A percentile compares a stretch with the other conserved stretches of the same genome.
Conservation (phyloP, 2,113 vertebrate species). For the Brachypteracias leptosomus region DNA sequence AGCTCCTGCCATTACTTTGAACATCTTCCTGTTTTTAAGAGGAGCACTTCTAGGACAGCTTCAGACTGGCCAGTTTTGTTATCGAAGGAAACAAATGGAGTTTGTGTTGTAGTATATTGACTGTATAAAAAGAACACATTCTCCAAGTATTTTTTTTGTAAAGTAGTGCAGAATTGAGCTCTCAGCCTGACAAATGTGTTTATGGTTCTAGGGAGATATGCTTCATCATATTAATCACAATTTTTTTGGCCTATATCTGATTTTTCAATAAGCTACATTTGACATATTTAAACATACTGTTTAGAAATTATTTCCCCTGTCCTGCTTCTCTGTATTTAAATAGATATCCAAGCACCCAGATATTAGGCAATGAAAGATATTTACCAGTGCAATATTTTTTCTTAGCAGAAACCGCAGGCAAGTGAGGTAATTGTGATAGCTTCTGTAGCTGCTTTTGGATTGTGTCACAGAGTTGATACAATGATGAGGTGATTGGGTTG, state of each 20-base stretch:
- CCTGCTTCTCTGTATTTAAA: neutral
- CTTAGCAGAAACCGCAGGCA: constrained; percentile 28
- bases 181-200: neutral
- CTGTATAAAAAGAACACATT: neutral
- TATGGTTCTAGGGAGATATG: neutral
- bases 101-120: neutral
- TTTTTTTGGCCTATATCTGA: neutral
- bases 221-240: neutral
- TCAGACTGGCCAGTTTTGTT: neutral
- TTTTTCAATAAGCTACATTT: neutral
- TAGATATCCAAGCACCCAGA: neutral
- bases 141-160: neutral
- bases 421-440: neutral
- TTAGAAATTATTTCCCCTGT: neutral
- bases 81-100: neutral
- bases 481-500: constrained; percentile 47
- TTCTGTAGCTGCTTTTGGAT: constrained; percentile 41
- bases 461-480: constrained; percentile 2
- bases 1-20: neutral
- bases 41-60: neutral
- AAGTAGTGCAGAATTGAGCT: neutral
- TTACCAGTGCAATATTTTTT: constrained; percentile 21
- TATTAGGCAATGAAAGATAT: neutral
- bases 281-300: neutral
- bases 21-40: neutral